Percentiles rank a stretch among this genome's conserved stretches.
phyloP scores from a whole-genome alignment of 2,888 invertebrate species.

The Hoplodrina blanda region DNA sequence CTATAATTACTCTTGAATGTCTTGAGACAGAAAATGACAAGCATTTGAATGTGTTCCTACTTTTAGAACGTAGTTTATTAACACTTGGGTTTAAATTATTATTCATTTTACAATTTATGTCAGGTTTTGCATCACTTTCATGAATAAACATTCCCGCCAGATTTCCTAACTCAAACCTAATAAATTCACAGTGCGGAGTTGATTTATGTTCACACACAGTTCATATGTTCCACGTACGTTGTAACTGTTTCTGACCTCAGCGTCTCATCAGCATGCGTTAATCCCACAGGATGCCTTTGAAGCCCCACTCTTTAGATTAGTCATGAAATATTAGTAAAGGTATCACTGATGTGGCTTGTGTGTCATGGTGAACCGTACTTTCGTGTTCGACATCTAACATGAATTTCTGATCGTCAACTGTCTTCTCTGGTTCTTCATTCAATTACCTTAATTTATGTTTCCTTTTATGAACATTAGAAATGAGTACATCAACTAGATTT shows the following conservation, averaged over 20 bases:
- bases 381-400: neutral
- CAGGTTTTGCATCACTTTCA: conserved; percentile 32
- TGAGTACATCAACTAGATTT: neutral
- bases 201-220: conserved; percentile 85
- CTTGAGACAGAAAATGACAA: neutral
- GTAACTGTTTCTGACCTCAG: conserved; percentile 84
- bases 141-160: conserved; percentile 53
- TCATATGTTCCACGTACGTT: conserved; percentile 81
- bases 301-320: conserved; percentile 62
- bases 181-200: conserved; percentile 78
- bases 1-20: neutral
- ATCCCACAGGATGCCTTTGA: conserved; percentile 73
- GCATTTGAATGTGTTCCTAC: conserved; percentile 20
- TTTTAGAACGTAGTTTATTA: conserved; percentile 15
- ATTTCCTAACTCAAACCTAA: conserved; percentile 64
- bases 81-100: conserved; percentile 22
- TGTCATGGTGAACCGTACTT: neutral
- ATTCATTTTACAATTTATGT: conserved; percentile 34
- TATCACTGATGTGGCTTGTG: conserved; percentile 10
- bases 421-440: neutral
- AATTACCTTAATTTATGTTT: neutral
- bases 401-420: neutral
- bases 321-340: conserved; percentile 52
- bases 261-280: conserved; percentile 83
- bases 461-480: conserved; percentile 2